A percentile compares a stretch with the other conserved stretches of the same genome.
Conservation (phyloP, 2,888 invertebrate species). For the Apeira syringaria region DNA sequence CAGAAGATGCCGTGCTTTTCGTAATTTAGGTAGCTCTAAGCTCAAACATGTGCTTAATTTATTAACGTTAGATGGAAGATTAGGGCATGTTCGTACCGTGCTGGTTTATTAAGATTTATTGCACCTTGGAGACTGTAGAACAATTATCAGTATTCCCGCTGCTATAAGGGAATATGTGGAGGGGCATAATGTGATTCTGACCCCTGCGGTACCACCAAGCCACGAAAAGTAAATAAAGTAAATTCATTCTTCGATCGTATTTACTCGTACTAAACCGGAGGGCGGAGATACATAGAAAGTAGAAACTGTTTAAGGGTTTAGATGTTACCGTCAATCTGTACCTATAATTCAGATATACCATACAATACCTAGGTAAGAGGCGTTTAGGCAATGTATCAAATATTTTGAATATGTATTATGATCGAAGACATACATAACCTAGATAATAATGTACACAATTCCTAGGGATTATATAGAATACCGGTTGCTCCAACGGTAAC, state of each 20-base stretch:
- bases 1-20: constrained; percentile 30
- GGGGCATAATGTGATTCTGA: constrained; percentile 50
- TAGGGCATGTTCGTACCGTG: constrained; percentile 41
- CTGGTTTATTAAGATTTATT: constrained; percentile 73
- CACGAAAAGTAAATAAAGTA: constrained; percentile 8
- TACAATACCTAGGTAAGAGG: too few relatives aligned
- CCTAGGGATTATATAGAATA: too few relatives aligned
- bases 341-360: too few relatives aligned
- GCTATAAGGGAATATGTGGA: constrained; percentile 63
- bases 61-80: constrained; percentile 46
- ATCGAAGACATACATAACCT: too few relatives aligned
- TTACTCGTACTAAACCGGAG: constrained; percentile 22
- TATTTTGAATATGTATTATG: too few relatives aligned
- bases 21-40: constrained; percentile 32
- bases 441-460: too few relatives aligned
- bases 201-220: constrained; percentile 33
- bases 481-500: too few relatives aligned
- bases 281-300: constrained; percentile 19
- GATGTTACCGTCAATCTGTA: too few relatives aligned
- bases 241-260: constrained; percentile 39
- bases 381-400: too few relatives aligned
- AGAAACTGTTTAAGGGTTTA: constrained; percentile 24
- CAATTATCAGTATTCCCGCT: constrained; percentile 54
- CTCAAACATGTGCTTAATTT: constrained; percentile 47
- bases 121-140: constrained; percentile 56